Percentiles rank a stretch among this genome's conserved stretches.
Evolutionary conservation across 2,113 vertebrate species (phyloP).

Genomic region (Odocoileus virginianus): DNA sequence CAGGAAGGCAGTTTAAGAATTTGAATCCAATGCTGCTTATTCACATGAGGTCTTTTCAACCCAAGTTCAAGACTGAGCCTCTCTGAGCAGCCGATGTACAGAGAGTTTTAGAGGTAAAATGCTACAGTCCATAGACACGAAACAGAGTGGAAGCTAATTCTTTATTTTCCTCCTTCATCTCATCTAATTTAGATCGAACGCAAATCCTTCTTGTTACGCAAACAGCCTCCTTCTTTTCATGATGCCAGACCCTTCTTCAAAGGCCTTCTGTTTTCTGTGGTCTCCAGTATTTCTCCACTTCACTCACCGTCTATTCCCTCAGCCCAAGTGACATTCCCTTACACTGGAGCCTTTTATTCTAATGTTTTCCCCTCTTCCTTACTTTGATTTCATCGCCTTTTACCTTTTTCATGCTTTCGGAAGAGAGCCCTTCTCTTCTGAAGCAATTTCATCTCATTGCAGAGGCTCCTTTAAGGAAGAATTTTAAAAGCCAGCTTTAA

Average conservation of each 20-base stretch:
- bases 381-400: conserved; percentile 16
- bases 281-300: background rate
- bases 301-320: background rate
- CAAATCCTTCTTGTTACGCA: background rate
- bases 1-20: background rate
- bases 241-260: background rate
- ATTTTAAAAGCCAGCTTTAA: conserved; percentile 27
- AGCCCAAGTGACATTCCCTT: background rate
- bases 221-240: background rate
- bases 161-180: background rate
- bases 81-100: background rate
- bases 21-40: background rate
- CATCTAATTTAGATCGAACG: background rate
- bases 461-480: conserved; percentile 7
- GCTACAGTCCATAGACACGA: too few species aligned
- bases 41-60: background rate
- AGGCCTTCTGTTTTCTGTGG: background rate
- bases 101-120: background rate
- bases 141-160: background rate
- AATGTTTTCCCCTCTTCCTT: background rate
- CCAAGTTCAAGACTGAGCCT: background rate
- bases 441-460: background rate
- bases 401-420: background rate
- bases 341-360: background rate
- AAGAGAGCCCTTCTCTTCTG: conserved; percentile 5